Conservation (phyloP, 2,113 vertebrate genomes). For the Xyliphius kryptos region DNA sequence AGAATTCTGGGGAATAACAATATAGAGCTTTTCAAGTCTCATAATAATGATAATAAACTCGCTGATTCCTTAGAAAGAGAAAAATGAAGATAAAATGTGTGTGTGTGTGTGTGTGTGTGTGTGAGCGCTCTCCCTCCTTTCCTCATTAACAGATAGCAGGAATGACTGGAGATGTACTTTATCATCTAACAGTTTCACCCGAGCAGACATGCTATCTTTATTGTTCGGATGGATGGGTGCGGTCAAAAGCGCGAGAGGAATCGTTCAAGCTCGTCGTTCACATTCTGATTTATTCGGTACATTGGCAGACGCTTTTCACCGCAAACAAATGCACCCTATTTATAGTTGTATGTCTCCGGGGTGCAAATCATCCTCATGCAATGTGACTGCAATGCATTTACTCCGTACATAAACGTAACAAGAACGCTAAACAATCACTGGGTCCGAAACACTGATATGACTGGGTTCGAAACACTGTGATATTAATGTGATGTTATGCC, state of each 20-base stretch:
- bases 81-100: too few species aligned
- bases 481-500: too few species aligned
- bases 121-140: constrained; percentile 17
- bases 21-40: too few species aligned
- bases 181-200: constrained; percentile 12
- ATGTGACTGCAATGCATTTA: too few species aligned
- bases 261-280: constrained; percentile 28
- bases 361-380: not conserved
- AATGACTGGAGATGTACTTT: constrained; percentile 22
- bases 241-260: constrained; percentile 6
- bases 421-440: too few species aligned
- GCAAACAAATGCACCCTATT: not conserved
- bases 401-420: too few species aligned
- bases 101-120: not conserved
- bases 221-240: constrained; percentile 13
- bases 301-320: constrained; percentile 4
- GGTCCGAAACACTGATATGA: too few species aligned
- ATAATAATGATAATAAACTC: constrained; percentile 1
- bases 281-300: constrained; percentile 13
- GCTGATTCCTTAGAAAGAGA: constrained; percentile 15
- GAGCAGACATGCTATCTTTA: constrained; percentile 17
- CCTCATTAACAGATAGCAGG: constrained; percentile 23
- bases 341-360: not conserved
- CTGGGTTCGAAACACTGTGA: too few species aligned
- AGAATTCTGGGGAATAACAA: not conserved